phyloP scores from a whole-genome alignment of 1,140 invertebrate species.

The Drosophila chauvacae region DNA sequence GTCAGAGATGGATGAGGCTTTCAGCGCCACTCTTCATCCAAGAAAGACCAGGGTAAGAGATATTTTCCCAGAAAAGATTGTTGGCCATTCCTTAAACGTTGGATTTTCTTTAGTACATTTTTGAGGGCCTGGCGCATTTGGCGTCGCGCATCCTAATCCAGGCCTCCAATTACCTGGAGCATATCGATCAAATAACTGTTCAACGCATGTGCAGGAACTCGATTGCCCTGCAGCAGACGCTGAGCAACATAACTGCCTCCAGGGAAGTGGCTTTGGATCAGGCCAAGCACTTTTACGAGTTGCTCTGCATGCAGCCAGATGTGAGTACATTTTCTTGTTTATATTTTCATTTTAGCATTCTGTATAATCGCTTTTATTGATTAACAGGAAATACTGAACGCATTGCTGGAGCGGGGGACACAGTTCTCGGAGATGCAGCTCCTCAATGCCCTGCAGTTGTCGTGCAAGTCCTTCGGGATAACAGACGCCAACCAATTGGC shows the following conservation, averaged over 20 bases:
- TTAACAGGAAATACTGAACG: slow-evolving; percentile 92
- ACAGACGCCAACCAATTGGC: slow-evolving; percentile 85
- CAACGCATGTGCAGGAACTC: slow-evolving; percentile 94
- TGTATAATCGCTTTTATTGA: neutral
- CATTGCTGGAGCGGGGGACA: slow-evolving; percentile 92
- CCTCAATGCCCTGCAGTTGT: slow-evolving; percentile 92
- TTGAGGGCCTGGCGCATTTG: slow-evolving; percentile 95
- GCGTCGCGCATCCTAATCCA: slow-evolving; percentile 94
- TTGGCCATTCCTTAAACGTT: neutral
- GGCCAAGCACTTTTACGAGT: slow-evolving; percentile 94
- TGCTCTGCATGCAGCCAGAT: slow-evolving; percentile 93
- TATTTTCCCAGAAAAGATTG: neutral
- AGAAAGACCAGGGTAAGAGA: slow-evolving; percentile 90
- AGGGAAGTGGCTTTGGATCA: slow-evolving; percentile 94
- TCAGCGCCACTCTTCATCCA: slow-evolving; percentile 89
- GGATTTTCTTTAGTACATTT: slow-evolving; percentile 91
- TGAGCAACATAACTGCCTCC: slow-evolving; percentile 93
- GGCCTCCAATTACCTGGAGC: slow-evolving; percentile 91
- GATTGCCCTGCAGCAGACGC: slow-evolving; percentile 93
- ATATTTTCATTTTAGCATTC: no score
- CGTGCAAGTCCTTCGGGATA: slow-evolving; percentile 85
- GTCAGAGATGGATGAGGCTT: slow-evolving; percentile 91
- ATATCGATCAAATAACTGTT: slow-evolving; percentile 92
- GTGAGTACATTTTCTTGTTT: slow-evolving; percentile 61
- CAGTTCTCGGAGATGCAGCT: slow-evolving; percentile 94